Conservation (phyloP, 2,797 vertebrate genomes). For the Uromys caudimaculatus region DNA sequence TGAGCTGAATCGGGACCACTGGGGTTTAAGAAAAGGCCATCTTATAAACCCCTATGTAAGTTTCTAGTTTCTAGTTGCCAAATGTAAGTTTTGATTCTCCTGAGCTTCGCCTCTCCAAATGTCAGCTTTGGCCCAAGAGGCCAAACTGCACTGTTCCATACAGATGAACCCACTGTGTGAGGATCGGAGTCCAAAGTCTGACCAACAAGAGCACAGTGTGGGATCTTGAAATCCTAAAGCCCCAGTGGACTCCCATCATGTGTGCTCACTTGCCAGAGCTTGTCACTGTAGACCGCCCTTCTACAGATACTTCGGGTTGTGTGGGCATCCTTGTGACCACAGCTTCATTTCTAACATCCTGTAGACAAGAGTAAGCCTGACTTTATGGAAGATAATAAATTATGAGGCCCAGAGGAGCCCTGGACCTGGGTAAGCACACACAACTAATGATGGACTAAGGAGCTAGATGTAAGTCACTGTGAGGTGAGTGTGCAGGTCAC, state of each 20-base stretch:
- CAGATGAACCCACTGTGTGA: neutral
- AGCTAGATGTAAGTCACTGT: neutral
- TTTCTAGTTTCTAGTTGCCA: neutral
- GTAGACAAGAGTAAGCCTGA: neutral
- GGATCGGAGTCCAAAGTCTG: neutral
- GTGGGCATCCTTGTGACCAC: neutral
- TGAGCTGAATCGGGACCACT: neutral
- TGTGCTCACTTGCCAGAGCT: neutral
- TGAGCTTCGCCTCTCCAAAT: neutral
- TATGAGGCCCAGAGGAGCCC: neutral
- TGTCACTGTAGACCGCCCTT: neutral
- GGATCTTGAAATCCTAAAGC: neutral
- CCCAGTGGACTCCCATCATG: too few relatives aligned
- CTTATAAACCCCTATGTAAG: too few relatives aligned
- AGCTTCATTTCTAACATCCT: neutral
- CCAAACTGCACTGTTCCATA: neutral
- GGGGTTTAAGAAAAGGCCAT: neutral
- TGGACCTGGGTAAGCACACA: neutral
- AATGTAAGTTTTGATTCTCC: neutral
- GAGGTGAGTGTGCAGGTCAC: neutral
- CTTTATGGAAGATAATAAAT: neutral
- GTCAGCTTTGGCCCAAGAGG: neutral
- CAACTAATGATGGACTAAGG: neutral
- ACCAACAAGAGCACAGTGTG: neutral
- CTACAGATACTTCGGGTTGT: neutral